A percentile compares a stretch with the other conserved stretches of the same genome.
phyloP scores from a whole-genome alignment of 2,888 invertebrate species.

The Pristionchus exspectatus region DNA sequence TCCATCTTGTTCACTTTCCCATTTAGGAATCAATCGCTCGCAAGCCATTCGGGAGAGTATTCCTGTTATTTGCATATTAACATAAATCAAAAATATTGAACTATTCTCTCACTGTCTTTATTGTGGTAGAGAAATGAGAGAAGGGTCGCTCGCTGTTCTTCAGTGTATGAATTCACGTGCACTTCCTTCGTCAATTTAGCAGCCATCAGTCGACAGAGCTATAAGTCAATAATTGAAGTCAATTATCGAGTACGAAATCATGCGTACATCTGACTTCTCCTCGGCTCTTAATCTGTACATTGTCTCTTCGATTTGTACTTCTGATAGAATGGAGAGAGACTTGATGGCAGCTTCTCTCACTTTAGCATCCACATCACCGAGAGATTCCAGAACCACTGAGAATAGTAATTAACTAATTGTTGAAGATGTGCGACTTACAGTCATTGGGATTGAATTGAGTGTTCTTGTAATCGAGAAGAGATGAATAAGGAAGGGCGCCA shows the following conservation, averaged over 20 bases:
- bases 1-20: slow-evolving; percentile 47
- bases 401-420: neutral
- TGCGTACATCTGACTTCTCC: slow-evolving; percentile 7
- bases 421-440: neutral
- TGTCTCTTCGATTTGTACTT: neutral
- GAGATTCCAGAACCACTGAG: neutral
- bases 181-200: slow-evolving; percentile 46
- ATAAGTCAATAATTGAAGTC: neutral
- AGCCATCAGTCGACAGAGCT: slow-evolving; percentile 46
- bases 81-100: neutral
- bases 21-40: slow-evolving; percentile 28
- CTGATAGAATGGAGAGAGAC: neutral
- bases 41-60: slow-evolving; percentile 17
- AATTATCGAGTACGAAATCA: neutral
- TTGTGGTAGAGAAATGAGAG: slow-evolving; percentile 9
- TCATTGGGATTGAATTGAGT: slow-evolving; percentile 38
- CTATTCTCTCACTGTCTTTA: slow-evolving; percentile 23
- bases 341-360: slow-evolving; percentile 51
- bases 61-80: neutral
- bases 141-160: slow-evolving; percentile 25
- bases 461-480: neutral
- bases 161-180: slow-evolving; percentile 27
- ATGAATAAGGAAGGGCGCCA: slow-evolving; percentile 5
- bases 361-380: slow-evolving; percentile 41
- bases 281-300: slow-evolving; percentile 1